Percentiles rank a stretch among this genome's conserved stretches.
Evolutionary conservation across 2,888 invertebrate species (phyloP).

Genomic region (Cephus pygmeus): DNA sequence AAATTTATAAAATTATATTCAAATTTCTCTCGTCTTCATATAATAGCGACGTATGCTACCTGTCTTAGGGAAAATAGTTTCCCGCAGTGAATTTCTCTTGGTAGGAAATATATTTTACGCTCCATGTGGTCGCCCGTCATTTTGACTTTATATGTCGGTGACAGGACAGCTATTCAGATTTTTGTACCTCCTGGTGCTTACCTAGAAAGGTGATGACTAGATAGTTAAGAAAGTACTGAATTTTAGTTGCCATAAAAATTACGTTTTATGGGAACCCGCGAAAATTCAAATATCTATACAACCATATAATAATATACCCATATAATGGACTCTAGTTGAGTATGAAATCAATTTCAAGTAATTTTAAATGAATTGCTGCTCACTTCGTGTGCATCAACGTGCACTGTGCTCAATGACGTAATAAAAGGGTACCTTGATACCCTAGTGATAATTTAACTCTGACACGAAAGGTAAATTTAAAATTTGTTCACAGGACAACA

Average conservation of each 20-base stretch:
- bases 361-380: background rate
- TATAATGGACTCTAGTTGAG: no score
- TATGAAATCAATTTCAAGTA: no score
- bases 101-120: conserved; percentile 16
- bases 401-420: background rate
- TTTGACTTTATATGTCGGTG: conserved; percentile 15
- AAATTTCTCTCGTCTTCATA: background rate
- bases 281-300: background rate
- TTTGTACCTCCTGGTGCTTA: conserved; percentile 15
- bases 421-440: background rate
- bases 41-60: conserved; percentile 1
- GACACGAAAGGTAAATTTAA: background rate
- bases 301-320: no score
- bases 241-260: conserved; percentile 13
- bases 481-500: background rate
- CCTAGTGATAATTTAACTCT: background rate
- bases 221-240: conserved; percentile 16
- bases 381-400: background rate
- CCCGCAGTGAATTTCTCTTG: conserved; percentile 13
- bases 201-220: conserved; percentile 22
- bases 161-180: conserved; percentile 13
- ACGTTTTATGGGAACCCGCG: conserved; percentile 12
- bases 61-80: conserved; percentile 14
- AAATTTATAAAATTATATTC: background rate
- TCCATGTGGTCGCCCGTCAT: background rate